These are phyloP conservation scores for Colaptes auratus DNA, from an alignment of 2,113 vertebrate genomes.

Conservation along the genomic window DNA sequence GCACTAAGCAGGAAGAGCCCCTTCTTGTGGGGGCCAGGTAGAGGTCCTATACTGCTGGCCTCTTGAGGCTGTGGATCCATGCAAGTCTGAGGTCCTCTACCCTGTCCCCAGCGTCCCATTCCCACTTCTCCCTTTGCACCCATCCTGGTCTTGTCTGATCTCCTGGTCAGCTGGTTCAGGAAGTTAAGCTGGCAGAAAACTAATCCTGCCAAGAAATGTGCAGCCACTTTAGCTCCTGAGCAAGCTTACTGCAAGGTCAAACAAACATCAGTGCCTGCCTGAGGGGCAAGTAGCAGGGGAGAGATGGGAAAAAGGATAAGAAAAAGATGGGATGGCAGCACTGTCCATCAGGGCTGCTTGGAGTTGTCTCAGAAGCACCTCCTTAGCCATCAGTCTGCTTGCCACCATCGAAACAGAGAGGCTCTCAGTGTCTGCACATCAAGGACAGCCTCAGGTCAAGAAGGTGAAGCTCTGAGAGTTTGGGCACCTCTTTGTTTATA, in stretches of 20 bases:
- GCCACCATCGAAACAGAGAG: background rate
- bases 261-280: background rate
- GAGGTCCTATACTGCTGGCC: no score
- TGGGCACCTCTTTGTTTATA: background rate
- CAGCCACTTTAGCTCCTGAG: background rate
- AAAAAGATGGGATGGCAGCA: background rate
- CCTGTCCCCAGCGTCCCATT: background rate
- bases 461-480: background rate
- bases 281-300: rapidly evolving
- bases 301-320: background rate
- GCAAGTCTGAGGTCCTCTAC: background rate
- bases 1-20: background rate
- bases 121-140: background rate
- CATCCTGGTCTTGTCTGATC: background rate
- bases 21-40: background rate
- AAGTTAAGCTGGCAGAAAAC: background rate
- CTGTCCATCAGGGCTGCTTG: background rate
- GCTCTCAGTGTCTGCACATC: background rate
- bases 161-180: background rate
- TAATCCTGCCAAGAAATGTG: background rate
- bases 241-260: background rate
- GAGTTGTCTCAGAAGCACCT: background rate
- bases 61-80: background rate
- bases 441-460: background rate
- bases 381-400: background rate